Evolutionary conservation across 2,113 vertebrate species (phyloP), one percentile per base, ranked within the genome.

Genomic region (Thamnaconus septentrionalis): DNA sequence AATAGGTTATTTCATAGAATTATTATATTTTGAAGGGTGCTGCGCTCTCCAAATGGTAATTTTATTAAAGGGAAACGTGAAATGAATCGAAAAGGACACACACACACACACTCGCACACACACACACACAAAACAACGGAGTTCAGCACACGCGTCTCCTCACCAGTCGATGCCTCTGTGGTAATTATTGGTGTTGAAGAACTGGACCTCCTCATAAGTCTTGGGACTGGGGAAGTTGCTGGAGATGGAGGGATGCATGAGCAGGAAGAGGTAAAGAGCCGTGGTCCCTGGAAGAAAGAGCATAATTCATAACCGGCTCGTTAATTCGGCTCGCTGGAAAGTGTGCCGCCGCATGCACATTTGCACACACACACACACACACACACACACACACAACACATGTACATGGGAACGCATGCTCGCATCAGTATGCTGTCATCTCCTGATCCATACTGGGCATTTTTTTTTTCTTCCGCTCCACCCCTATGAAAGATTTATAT

Each of bases 111-210:
- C 18, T 1, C 18, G 2, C 18, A 31, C 18, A 31, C 18, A 31
- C 18, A 31, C 18, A 31, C 18, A 31, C 18, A 31, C 18, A 31
- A 31, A 31, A 31, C 18, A 31, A 31, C 18, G 2, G 18, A 31
- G 18, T 31, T 31, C 18, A 31, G 31, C 56, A 40, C 53, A 60
- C 55, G 44, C 48, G 12, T 52, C 55, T 45, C 7, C 91, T 94
- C 91, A 98, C 96, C 97, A 98, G 94, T 98, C 97, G 79, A 98
- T 96, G 85, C 96, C 97, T 94, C 94, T 98, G 91, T 97, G 95
- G 93, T 98, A 98, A 95, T 95, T 98, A 93, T 98, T 96, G 91
- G 96, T 97, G 93, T 98, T 99, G 91, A 99, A 99, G 93, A 99
- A 99, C 93, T 98, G 97, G 92, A 98, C 95, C 92, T 99, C 97